Evolutionary conservation across 2,888 invertebrate species (phyloP).

Genomic region (Athetis lepigone): DNA sequence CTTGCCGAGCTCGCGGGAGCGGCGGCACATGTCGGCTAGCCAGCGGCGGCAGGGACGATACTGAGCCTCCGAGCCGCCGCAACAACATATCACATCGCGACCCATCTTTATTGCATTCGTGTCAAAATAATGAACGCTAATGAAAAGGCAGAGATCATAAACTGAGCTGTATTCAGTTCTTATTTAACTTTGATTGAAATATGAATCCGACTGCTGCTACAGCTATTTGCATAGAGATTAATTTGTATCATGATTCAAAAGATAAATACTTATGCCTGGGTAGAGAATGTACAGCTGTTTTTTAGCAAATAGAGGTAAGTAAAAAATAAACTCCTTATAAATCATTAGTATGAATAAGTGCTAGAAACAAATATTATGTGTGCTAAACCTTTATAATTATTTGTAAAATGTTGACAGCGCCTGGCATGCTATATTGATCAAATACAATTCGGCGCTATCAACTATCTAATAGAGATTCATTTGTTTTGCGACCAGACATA

Average conservation of each 20-base stretch:
- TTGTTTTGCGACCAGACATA: slow-evolving; percentile 40
- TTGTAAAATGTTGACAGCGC: slow-evolving; percentile 72
- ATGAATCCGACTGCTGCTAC: background rate
- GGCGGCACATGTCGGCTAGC: slow-evolving; percentile 73
- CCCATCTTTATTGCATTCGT: slow-evolving; percentile 80
- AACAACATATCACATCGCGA: slow-evolving; percentile 74
- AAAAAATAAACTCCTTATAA: slow-evolving; percentile 16
- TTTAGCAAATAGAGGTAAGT: background rate
- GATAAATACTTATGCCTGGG: background rate
- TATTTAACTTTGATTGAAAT: slow-evolving; percentile 19
- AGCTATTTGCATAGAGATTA: background rate
- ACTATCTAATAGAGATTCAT: slow-evolving; percentile 61
- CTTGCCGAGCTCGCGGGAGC: slow-evolving; percentile 68
- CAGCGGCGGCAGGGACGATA: slow-evolving; percentile 70
- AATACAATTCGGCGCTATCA: slow-evolving; percentile 71
- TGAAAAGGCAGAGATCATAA: slow-evolving; percentile 72
- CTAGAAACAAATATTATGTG: slow-evolving; percentile 15
- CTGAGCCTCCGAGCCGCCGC: slow-evolving; percentile 66
- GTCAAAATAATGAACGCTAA: slow-evolving; percentile 86
- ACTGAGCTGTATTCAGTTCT: slow-evolving; percentile 41
- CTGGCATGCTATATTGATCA: slow-evolving; percentile 69
- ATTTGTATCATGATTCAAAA: slow-evolving; percentile 10
- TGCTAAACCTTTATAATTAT: slow-evolving; percentile 1
- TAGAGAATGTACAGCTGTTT: slow-evolving; percentile 17
- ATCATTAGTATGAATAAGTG: slow-evolving; percentile 2